Evolutionary conservation across 2,797 vertebrate species (phyloP), one percentile per base, ranked within the genome.

Genomic region (Argentina silus): DNA sequence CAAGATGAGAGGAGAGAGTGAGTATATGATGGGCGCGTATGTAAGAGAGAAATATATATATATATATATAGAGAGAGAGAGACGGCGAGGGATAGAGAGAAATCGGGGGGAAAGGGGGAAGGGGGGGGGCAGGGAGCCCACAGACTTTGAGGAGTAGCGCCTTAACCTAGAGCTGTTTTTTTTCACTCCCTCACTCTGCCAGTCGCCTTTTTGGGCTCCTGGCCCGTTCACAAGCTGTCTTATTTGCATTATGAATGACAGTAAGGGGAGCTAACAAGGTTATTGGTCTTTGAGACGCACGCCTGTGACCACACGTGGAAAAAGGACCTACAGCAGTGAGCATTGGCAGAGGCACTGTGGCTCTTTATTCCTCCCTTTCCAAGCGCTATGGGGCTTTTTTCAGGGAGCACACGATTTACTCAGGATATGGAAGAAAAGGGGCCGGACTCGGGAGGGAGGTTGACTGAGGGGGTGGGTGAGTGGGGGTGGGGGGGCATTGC

Each of bases 261-360:
- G 95, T 92, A 93, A 93, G 90, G 93, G 94, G 88, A 93, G 92
- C 95, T 95, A 95, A 96, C 92, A 92, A 96, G 95, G 95, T 95
- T 95, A 95, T 93, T 96, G 95, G 95, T 94, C 93, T 94, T 94
- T 94, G 94, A 95, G 94, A 92, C 90, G 88, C 89, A 91, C 91
- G 94, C 93, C 93, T 93, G 93, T 95, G 95, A 95, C 94, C 94
- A 94, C 95, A 94, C 92, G 93, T 95, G 95, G 94, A 95, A 93
- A 90, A 94, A 91, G 89, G 96, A 97, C 96, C 96, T 97, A 96
- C 96, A 96, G 96, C 96, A 95, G 94, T 93, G 95, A 89, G 85
- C 74, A 87, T 82, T 95, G 95, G 94, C 95, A 93, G 89, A 87
- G 92, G 89, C 89, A 93, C 94, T 92, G 92, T 93, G 91, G 88